Evolutionary conservation across 2,888 invertebrate species (phyloP).

Genomic region (Orchesellides sinensis): DNA sequence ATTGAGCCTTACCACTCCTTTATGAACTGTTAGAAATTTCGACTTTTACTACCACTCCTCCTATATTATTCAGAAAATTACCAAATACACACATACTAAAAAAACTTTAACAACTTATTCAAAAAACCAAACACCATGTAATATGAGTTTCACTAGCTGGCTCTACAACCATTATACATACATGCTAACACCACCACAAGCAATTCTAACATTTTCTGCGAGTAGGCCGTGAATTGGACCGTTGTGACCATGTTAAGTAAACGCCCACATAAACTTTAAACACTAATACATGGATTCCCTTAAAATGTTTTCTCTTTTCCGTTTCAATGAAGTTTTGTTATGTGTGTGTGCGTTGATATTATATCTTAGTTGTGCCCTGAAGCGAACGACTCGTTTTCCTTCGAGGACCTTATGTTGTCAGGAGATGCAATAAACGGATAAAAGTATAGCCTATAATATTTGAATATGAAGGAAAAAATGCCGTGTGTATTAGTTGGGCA

Average conservation of each 20-base stretch:
- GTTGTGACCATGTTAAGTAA: slow-evolving; percentile 55
- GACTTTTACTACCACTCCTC: slow-evolving; percentile 39
- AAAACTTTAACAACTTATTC: slow-evolving; percentile 26
- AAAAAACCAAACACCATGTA: slow-evolving; percentile 12
- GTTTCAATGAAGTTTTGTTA: background rate
- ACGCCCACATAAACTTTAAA: slow-evolving; percentile 63
- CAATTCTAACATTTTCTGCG: slow-evolving; percentile 35
- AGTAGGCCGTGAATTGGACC: slow-evolving; percentile 52
- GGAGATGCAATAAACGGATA: slow-evolving; percentile 33
- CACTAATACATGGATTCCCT: slow-evolving; percentile 22
- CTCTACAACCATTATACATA: too few relatives aligned
- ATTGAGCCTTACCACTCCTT: slow-evolving; percentile 40
- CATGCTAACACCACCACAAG: too few relatives aligned
- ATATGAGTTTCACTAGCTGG: too few relatives aligned
- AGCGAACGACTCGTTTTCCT: slow-evolving; percentile 12
- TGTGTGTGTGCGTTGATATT: background rate
- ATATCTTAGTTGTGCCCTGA: slow-evolving; percentile 13
- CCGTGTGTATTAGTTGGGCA: slow-evolving; percentile 8
- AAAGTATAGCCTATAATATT: slow-evolving; percentile 24
- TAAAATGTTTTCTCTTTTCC: background rate
- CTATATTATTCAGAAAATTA: slow-evolving; percentile 59
- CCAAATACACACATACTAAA: slow-evolving; percentile 39
- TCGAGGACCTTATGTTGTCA: slow-evolving; percentile 13
- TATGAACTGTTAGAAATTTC: slow-evolving; percentile 63
- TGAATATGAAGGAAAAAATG: slow-evolving; percentile 18